These are phyloP conservation scores for Tamandua tetradactyla DNA, from an alignment of 2,797 vertebrate species.

Conservation along the genomic window DNA sequence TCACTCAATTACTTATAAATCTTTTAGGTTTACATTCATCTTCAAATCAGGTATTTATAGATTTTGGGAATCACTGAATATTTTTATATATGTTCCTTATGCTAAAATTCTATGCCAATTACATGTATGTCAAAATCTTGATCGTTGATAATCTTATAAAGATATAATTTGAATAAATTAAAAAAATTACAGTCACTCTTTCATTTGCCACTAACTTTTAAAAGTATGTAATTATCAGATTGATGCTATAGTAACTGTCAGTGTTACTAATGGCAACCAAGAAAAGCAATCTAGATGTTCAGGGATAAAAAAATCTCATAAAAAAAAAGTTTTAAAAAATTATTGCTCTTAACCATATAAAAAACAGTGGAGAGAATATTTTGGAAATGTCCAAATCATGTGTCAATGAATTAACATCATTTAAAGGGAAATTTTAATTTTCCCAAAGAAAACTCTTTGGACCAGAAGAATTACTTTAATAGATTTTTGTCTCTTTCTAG, in stretches of 20 bases:
- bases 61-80: not conserved
- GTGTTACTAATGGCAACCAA: conserved; percentile 48
- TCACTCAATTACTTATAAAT: not conserved
- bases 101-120: not conserved
- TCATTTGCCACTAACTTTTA: not conserved
- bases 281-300: not conserved
- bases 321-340: not conserved
- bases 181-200: not conserved
- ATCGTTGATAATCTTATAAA: not conserved
- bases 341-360: not conserved
- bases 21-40: not conserved
- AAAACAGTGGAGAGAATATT: not conserved
- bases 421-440: conserved; percentile 15
- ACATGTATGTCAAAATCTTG: not conserved
- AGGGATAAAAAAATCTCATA: not conserved
- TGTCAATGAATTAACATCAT: not conserved
- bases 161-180: conserved; percentile 33
- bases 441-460: not conserved
- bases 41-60: not conserved
- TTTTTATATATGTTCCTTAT: not conserved
- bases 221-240: conserved; percentile 48
- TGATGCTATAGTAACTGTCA: conserved; percentile 31
- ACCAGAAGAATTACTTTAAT: not conserved
- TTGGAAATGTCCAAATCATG: not conserved
- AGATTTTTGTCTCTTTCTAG: not conserved